Percentiles rank a stretch among this genome's conserved stretches.
Evolutionary conservation across 1,140 invertebrate species (phyloP).

Genomic region (Elysia chlorotica): DNA sequence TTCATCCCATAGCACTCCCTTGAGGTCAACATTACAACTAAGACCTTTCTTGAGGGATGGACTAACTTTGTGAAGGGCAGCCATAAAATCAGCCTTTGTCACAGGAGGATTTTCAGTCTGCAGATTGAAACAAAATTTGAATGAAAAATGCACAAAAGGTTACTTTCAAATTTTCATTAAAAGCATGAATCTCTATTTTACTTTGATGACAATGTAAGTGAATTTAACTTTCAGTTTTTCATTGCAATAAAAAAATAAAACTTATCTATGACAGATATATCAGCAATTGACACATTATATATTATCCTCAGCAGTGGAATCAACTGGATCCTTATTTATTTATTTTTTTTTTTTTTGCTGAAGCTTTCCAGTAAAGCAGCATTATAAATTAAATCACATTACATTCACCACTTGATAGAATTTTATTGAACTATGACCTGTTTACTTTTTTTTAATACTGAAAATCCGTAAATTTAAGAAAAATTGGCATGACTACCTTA

Average conservation of each 20-base stretch:
- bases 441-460: too few species aligned
- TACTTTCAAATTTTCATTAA: not conserved
- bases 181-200: not conserved
- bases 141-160: not conserved
- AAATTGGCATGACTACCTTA: too few species aligned
- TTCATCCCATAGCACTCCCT: constrained; percentile 75
- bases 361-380: too few species aligned
- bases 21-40: constrained; percentile 44
- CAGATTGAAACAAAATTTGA: not conserved
- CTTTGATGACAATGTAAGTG: not conserved
- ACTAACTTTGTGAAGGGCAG: constrained; percentile 80
- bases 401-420: not conserved
- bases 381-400: not conserved
- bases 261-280: too few species aligned
- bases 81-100: constrained; percentile 70
- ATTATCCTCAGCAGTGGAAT: not conserved
- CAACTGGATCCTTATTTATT: too few species aligned
- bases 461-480: too few species aligned
- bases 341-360: too few species aligned
- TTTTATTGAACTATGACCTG: not conserved
- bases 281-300: not conserved
- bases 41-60: constrained; percentile 69
- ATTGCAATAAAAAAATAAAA: too few species aligned
- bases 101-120: not conserved
- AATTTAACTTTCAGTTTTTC: too few species aligned